Base-by-base conservation (phyloP, 1,140 invertebrate species). In the Vanessa atalanta region DNA sequence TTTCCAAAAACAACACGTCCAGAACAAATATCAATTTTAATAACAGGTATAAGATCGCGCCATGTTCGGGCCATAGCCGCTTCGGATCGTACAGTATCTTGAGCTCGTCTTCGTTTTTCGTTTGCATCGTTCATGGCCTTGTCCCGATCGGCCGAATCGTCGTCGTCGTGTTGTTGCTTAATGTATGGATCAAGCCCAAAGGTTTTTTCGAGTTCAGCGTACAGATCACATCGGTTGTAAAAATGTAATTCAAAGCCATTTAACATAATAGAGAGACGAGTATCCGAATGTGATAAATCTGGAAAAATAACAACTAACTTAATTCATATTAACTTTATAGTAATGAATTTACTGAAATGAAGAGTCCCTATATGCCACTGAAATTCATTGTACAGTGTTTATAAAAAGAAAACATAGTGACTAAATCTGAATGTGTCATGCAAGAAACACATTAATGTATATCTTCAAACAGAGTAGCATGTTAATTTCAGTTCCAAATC, bases 1-100 rank as follows among this genome's bases (percentile, higher is more conserved):
- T 99, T 99, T n/a, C 99, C 99, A 94, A 99, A 99, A 15, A 99
- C 97, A 73, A 99, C 93, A 75, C 98, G 95, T 65, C 98, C 98
- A 53, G 96, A 96, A 72, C 96, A 97, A 60, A 99, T 95, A 86
- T 99, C 98, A 57, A 99, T 94, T 94, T 99, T 99, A 70, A 99
- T 99, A 37, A 99, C 97, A 63, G 99, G 99, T 85, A 99, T 98
- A 63, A 99, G 94, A 94, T 99, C 98, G 80, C 98, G 94, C 98
- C 99, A 99, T 4, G 97, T 98, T 79, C 96, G 94, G 0, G 96
- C 96, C 91, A 96, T 96, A 47, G 96, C 96, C 6, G 95, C 95
- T 82, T 96, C 96, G 1, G 96, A 95, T 71, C 95, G 93, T 67
- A 96, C 95, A 14, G 95, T 95, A 65, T 94, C 94, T 77, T 95